Evolutionary conservation across 2,888 invertebrate species (phyloP).

Genomic region (Lymantria dispar): DNA sequence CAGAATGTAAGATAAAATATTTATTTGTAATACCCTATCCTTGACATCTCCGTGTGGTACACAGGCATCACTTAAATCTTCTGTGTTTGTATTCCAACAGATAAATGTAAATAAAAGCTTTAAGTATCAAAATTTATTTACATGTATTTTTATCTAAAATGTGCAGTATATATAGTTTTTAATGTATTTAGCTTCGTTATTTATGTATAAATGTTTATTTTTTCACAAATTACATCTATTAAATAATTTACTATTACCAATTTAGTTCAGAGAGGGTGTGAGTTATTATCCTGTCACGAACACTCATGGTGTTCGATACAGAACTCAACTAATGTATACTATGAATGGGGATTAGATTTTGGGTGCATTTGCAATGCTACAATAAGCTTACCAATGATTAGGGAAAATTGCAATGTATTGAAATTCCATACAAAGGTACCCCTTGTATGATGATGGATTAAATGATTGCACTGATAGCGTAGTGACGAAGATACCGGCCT

Average conservation of each 20-base stretch:
- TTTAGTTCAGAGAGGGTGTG: conserved; percentile 62
- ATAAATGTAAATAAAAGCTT: too few relatives aligned
- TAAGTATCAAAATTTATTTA: too few relatives aligned
- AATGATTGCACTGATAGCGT: too few relatives aligned
- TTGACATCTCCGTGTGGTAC: not conserved
- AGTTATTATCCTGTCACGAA: conserved; percentile 75
- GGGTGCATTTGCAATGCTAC: conserved; percentile 39
- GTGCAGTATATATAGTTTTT: too few relatives aligned
- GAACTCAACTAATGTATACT: conserved; percentile 21
- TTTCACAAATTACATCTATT: conserved; percentile 16
- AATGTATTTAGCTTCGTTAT: too few relatives aligned
- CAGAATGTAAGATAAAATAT: conserved; percentile 12
- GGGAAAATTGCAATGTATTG: conserved; percentile 28
- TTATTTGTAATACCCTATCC: not conserved
- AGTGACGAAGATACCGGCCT: too few relatives aligned
- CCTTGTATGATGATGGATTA: conserved; percentile 17
- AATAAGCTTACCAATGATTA: conserved; percentile 31
- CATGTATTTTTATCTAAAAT: too few relatives aligned
- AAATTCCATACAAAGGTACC: conserved; percentile 25
- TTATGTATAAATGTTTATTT: not conserved
- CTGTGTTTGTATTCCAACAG: not conserved
- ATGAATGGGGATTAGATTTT: conserved; percentile 20
- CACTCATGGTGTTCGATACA: conserved; percentile 61
- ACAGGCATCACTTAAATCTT: not conserved
- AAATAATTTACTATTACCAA: conserved; percentile 60